Conservation (phyloP, 2,113 vertebrate species). For the Cephalopterus ornatus region DNA sequence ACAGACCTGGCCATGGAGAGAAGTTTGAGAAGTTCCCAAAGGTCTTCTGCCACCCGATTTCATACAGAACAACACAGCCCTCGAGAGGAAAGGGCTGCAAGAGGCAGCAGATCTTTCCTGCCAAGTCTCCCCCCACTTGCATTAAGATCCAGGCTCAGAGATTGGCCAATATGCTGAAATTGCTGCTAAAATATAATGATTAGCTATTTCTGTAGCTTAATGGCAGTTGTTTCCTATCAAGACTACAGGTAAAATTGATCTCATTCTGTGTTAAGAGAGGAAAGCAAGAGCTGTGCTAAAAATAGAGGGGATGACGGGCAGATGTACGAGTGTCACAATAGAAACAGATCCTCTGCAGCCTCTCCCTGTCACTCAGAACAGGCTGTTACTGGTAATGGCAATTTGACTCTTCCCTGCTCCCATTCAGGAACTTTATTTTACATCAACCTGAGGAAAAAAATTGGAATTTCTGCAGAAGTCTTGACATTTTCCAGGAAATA, state of each 20-base stretch:
- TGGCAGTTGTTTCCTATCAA: background rate
- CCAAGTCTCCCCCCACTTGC: background rate
- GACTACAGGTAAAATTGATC: background rate
- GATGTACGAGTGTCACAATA: background rate
- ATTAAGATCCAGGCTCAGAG: background rate
- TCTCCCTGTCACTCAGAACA: background rate
- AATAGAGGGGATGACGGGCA: background rate
- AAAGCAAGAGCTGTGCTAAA: background rate
- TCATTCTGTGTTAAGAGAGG: background rate
- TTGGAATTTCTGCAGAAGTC: background rate
- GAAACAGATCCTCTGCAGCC: background rate
- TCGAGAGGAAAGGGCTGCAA: background rate
- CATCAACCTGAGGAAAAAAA: background rate
- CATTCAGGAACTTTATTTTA: background rate
- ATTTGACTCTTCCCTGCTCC: background rate
- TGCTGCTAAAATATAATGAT: background rate
- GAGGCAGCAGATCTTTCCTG: background rate
- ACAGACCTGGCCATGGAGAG: rapidly evolving
- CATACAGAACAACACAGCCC: background rate
- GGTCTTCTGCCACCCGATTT: background rate
- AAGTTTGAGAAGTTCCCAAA: background rate
- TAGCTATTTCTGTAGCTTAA: background rate
- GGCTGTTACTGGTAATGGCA: background rate
- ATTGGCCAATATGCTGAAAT: background rate
- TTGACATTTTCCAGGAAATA: background rate